phyloP scores from a whole-genome alignment of 2,113 vertebrate genomes.

The Alosa alosa region DNA sequence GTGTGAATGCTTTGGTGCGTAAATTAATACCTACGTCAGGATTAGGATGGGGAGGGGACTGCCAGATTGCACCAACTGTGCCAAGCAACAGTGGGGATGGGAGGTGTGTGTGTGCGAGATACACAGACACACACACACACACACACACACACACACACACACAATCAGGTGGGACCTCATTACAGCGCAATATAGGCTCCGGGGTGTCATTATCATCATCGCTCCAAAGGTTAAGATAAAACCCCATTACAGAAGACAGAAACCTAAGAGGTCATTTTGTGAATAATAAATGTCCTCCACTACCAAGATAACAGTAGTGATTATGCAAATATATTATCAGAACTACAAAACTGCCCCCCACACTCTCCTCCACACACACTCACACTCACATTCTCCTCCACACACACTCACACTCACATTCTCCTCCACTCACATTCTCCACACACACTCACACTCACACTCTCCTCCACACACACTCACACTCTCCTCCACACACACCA shows the following conservation, averaged over 20 bases:
- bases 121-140: background rate
- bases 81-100: slow-evolving; percentile 41
- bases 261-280: background rate
- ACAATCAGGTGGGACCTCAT: background rate
- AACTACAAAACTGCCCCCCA: background rate
- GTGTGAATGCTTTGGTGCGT: background rate
- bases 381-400: background rate
- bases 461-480: background rate
- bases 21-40: background rate
- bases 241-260: background rate
- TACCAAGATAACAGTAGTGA: background rate
- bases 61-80: background rate
- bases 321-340: background rate
- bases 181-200: background rate
- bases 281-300: background rate
- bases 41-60: background rate
- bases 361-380: background rate
- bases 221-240: background rate
- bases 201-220: background rate
- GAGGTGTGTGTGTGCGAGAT: background rate
- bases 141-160: slow-evolving; percentile 5
- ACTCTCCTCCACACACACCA: background rate
- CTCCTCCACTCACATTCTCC: background rate
- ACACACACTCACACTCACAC: background rate
- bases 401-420: no score